Conservation (phyloP, 2,113 vertebrate species). For the Chloebia gouldiae region DNA sequence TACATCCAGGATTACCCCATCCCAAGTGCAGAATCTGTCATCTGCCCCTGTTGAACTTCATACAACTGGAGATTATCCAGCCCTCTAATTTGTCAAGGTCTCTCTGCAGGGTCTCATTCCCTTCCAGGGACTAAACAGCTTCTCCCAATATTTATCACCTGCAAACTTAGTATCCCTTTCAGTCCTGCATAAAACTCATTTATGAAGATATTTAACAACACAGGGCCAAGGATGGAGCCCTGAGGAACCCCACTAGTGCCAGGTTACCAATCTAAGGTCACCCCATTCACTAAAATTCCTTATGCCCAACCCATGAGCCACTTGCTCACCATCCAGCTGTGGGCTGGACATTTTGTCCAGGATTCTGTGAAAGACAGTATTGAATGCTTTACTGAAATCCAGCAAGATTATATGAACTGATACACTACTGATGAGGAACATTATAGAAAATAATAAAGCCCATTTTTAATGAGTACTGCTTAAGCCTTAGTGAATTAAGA, state of each 20-base stretch:
- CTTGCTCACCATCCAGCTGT: not conserved
- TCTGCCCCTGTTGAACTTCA: not conserved
- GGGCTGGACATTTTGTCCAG: not conserved
- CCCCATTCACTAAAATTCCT: not conserved
- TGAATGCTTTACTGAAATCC: not conserved
- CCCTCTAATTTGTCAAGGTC: not conserved
- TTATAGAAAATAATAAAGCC: not conserved
- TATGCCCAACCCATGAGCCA: not conserved
- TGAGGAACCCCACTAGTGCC: not conserved
- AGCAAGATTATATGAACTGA: too few relatives aligned
- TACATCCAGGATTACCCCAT: not conserved
- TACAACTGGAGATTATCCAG: not conserved
- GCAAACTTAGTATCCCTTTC: not conserved
- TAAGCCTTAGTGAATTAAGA: not conserved
- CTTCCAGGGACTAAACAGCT: not conserved
- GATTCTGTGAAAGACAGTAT: not conserved
- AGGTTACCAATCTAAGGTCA: not conserved
- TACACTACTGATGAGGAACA: not conserved
- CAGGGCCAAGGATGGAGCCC: fast-evolving
- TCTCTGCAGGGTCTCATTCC: not conserved
- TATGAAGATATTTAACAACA: not conserved
- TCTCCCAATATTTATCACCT: not conserved
- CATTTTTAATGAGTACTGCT: not conserved
- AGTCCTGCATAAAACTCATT: not conserved
- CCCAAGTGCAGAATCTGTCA: not conserved